These are phyloP conservation scores for Cecidostiba fungosa DNA, from an alignment of 2,888 invertebrate species.

Conservation along the genomic window DNA sequence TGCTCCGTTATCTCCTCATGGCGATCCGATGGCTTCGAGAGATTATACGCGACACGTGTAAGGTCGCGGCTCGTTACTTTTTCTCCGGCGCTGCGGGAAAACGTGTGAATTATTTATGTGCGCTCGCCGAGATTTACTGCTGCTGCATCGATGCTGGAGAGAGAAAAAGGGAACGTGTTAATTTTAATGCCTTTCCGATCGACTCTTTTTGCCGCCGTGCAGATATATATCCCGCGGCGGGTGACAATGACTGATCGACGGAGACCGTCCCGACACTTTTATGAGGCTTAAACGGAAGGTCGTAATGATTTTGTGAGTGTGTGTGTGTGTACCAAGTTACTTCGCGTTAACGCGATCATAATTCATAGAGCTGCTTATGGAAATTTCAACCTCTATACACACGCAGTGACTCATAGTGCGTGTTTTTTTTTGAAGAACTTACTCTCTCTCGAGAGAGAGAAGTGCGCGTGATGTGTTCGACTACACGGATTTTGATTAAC, in stretches of 20 bases:
- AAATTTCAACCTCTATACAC: slow-evolving; percentile 1
- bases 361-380: not conserved
- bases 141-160: not conserved
- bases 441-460: too few species aligned
- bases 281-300: not conserved
- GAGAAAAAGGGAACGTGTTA: slow-evolving; percentile 12
- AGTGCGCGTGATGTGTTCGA: too few species aligned
- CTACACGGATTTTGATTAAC: slow-evolving; percentile 23
- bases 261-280: not conserved
- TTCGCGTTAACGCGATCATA: not conserved
- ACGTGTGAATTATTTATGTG: slow-evolving; percentile 57
- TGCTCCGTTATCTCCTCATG: slow-evolving; percentile 52
- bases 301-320: not conserved
- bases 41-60: slow-evolving; percentile 58
- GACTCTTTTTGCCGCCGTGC: not conserved
- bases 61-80: slow-evolving; percentile 55
- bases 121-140: slow-evolving; percentile 33
- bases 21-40: slow-evolving; percentile 56
- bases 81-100: slow-evolving; percentile 24
- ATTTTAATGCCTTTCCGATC: slow-evolving; percentile 12
- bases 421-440: too few species aligned
- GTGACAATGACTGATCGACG: not conserved
- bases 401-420: too few species aligned
- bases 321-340: not conserved
- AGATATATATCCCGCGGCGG: not conserved